Conservation (phyloP, 2,888 invertebrate species). For the Volucella inflata region DNA sequence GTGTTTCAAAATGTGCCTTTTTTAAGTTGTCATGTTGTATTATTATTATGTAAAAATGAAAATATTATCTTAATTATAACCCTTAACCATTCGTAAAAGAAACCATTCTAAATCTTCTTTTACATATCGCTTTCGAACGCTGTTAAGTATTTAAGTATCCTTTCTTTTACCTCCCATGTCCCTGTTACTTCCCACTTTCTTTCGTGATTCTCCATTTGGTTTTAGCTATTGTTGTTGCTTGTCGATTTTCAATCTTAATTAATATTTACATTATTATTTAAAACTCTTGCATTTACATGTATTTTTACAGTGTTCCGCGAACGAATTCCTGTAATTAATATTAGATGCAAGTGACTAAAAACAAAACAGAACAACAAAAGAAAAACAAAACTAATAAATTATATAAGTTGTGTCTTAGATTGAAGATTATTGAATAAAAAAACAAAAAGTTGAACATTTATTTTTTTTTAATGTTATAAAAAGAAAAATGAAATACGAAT, state of each 20-base stretch:
- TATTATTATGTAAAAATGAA: slow-evolving; percentile 48
- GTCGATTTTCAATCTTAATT: slow-evolving; percentile 63
- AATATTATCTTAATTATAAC: slow-evolving; percentile 49
- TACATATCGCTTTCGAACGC: slow-evolving; percentile 8
- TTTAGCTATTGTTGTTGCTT: slow-evolving; percentile 75
- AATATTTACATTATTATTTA: slow-evolving; percentile 41
- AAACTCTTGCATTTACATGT: slow-evolving; percentile 61
- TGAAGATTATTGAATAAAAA: slow-evolving; percentile 63
- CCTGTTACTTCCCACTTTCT: background rate
- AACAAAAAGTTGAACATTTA: slow-evolving; percentile 64
- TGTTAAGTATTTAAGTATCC: background rate
- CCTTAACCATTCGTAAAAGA: slow-evolving; percentile 25
- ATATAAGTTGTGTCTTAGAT: slow-evolving; percentile 74
- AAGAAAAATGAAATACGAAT: slow-evolving; percentile 64
- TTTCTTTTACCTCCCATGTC: background rate
- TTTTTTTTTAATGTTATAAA: slow-evolving; percentile 74
- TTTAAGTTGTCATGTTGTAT: slow-evolving; percentile 70
- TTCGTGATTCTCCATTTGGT: slow-evolving; percentile 39
- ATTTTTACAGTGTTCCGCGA: slow-evolving; percentile 69
- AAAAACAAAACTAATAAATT: slow-evolving; percentile 59
- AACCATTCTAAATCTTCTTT: slow-evolving; percentile 2
- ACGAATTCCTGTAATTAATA: slow-evolving; percentile 71
- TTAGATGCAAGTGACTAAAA: slow-evolving; percentile 65
- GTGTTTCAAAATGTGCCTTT: slow-evolving; percentile 74
- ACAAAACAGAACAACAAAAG: slow-evolving; percentile 34